A percentile compares a stretch with the other conserved stretches of the same genome.
Evolutionary conservation across 1,140 invertebrate genomes (phyloP).

Genomic region (Heliconius melpomene): DNA sequence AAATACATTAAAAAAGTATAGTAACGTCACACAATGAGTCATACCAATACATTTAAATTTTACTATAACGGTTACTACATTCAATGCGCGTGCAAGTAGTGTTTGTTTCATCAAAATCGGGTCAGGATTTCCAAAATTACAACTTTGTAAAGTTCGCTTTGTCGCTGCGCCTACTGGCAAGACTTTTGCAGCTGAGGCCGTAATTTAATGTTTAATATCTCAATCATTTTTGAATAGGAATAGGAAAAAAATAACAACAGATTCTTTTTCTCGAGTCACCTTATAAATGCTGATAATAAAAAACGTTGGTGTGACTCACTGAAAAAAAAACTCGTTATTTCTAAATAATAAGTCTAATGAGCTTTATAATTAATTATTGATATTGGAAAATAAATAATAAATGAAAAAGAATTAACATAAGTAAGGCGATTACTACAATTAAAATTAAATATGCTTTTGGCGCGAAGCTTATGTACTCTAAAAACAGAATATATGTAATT

Average conservation of each 20-base stretch:
- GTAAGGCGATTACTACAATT: neutral
- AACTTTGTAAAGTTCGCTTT: too few species aligned
- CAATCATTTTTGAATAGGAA: too few species aligned
- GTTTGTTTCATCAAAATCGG: too few species aligned
- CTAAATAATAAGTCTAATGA: conserved; percentile 2
- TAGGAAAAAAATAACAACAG: neutral
- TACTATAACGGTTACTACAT: too few species aligned
- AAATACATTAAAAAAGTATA: too few species aligned
- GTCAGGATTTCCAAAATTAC: too few species aligned
- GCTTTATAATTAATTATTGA: neutral
- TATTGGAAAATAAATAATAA: neutral
- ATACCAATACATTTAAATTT: too few species aligned
- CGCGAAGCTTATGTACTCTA: neutral
- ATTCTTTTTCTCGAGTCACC: neutral
- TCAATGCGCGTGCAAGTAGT: too few species aligned
- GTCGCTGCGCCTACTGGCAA: too few species aligned
- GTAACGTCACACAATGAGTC: too few species aligned
- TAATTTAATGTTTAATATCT: too few species aligned
- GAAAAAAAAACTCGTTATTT: neutral
- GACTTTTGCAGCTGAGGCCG: too few species aligned
- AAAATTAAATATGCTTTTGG: neutral
- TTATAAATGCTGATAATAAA: neutral
- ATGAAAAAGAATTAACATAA: neutral
- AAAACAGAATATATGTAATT: neutral
- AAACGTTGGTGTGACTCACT: neutral